Base-by-base conservation (phyloP, 1,140 invertebrate species). In the Triops longicaudatus region DNA sequence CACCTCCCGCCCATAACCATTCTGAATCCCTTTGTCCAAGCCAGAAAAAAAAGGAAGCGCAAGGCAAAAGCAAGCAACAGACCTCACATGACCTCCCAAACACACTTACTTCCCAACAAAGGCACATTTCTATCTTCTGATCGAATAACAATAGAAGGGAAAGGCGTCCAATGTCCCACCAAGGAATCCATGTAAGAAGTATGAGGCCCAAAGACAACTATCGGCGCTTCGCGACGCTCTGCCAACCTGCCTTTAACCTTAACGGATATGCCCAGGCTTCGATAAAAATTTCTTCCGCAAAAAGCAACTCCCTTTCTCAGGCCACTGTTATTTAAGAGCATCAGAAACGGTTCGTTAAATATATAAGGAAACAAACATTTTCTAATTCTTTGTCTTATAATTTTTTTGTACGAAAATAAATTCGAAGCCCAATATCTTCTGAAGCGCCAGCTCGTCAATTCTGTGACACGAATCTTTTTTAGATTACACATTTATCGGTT, bases 101-200 rank as follows among this genome's bases (percentile, higher is more conserved):
- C 80, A 80, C 80, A 88, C 92, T 83, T 93, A 95, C 93, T 93
- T 90, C 92, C 92, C 80, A 94, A 89, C 83, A 92, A 90, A 80
- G 91, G 91, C 83, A 93, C 89, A 81, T 89, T 88, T 76, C 87
- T 87, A 83, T 91, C 92, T 83, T 94, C 92, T 79, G 90, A 88
- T 80, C 91, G 87, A 79, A 91, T 90, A 83, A 95, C 92, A 81
- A 92, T 90, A 26, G 90, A 92, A 12, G 92, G 92, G 83, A 93
- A 90, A 80, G 88, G 89, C 17, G 90, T 90, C 79, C 91, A 88
- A 83, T 93, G 93, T 80, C 91, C 89, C 79, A 92, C 91, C 80
- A 93, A 89, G 79, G 91, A 91, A 85, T 96, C 93, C 79, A 94
- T 87, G 86, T 93, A 95, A 1, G 92, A 92, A 42, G 92, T 93